Conservation (phyloP, 1,140 invertebrate genomes). For the Conopomorpha cramerella region DNA sequence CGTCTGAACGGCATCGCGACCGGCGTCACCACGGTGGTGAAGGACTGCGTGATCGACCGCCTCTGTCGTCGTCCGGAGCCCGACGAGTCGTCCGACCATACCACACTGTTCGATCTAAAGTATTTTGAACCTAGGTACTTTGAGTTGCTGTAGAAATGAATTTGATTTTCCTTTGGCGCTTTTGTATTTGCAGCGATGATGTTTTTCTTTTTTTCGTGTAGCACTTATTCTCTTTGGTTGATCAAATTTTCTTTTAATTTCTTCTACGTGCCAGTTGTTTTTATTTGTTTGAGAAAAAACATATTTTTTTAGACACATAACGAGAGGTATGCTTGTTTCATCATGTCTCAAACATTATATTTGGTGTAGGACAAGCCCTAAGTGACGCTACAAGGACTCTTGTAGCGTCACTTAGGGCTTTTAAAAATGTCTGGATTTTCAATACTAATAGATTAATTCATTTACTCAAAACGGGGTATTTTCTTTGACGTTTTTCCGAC, state of each 20-base stretch:
- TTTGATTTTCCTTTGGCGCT: constrained; percentile 3
- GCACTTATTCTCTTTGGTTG: neutral
- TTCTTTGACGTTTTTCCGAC: too few relatives aligned
- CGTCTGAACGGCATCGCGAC: constrained; percentile 72
- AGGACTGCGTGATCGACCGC: constrained; percentile 68
- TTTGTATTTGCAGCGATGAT: constrained; percentile 2
- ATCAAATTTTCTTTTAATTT: constrained; percentile 3
- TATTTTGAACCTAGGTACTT: constrained; percentile 69
- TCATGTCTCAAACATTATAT: too few relatives aligned
- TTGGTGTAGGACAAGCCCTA: too few relatives aligned
- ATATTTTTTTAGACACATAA: too few relatives aligned
- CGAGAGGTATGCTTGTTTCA: too few relatives aligned
- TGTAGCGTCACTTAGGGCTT: too few relatives aligned
- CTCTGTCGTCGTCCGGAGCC: constrained; percentile 42
- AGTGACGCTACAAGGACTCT: too few relatives aligned
- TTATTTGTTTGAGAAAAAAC: too few relatives aligned
- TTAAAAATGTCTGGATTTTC: too few relatives aligned
- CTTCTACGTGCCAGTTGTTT: too few relatives aligned
- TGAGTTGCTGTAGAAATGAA: constrained; percentile 42
- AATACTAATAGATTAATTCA: too few relatives aligned
- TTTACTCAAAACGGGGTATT: too few relatives aligned
- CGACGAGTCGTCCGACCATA: constrained; percentile 22
- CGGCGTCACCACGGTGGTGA: constrained; percentile 69
- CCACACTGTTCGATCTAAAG: constrained; percentile 61
- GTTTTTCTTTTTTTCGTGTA: neutral